Evolutionary conservation across 2,797 vertebrate species (phyloP).

Genomic region (Sebastes wilsoni): DNA sequence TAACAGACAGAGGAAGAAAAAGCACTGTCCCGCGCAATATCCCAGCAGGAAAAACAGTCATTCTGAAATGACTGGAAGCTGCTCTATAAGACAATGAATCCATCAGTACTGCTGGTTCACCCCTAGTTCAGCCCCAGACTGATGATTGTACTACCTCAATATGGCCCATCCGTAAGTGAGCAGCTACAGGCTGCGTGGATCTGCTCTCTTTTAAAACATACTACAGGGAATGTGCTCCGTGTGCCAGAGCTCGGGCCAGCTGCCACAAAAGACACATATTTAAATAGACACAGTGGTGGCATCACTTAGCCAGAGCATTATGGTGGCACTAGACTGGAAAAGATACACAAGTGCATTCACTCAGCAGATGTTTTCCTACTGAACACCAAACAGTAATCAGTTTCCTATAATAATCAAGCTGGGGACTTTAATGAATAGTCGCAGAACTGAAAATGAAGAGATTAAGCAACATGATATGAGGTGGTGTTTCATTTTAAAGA

Average conservation of each 20-base stretch:
- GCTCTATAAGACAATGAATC: slow-evolving; percentile 38
- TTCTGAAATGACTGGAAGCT: slow-evolving; percentile 23
- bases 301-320: slow-evolving; percentile 22
- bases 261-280: slow-evolving; percentile 44
- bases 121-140: slow-evolving; percentile 28
- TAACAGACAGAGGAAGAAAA: not conserved
- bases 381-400: slow-evolving; percentile 8
- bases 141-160: slow-evolving; percentile 15
- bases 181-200: not conserved
- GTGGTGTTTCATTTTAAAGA: not conserved
- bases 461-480: not conserved
- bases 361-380: slow-evolving; percentile 15
- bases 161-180: slow-evolving; percentile 12
- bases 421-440: not conserved
- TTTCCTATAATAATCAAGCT: slow-evolving; percentile 2
- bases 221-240: slow-evolving; percentile 13
- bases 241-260: not conserved
- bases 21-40: not conserved
- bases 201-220: slow-evolving; percentile 18
- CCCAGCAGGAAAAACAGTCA: slow-evolving; percentile 39
- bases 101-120: slow-evolving; percentile 38
- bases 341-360: not conserved
- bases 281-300: slow-evolving; percentile 30
- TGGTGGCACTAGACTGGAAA: not conserved
- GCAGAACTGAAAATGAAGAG: not conserved